Evolutionary conservation across 1,140 invertebrate genomes (phyloP), one percentile per base, ranked within the genome.

Genomic region (Laupala kohalensis): DNA sequence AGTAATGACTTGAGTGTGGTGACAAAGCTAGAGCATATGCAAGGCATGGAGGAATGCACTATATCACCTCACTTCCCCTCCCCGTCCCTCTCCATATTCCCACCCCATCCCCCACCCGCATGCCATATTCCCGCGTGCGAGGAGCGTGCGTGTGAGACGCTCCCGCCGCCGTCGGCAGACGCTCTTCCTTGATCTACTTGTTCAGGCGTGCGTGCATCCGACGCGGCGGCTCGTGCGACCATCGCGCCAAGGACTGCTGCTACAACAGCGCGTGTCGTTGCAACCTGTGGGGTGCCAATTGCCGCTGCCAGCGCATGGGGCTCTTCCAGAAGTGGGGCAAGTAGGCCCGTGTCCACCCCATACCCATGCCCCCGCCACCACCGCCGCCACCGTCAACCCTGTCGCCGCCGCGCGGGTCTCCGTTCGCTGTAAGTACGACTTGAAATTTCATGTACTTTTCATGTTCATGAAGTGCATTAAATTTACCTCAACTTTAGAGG

Each of bases 261-360:
- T 88, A 89, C 81, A 91, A 88, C 76, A 90, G 90, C 73, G 89
- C 91, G 25, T 95, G 93, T 83, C 86, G 92, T 62, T 95, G 93
- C 85, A 95, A 94, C 81, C 84, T 95, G 5, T 95, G 93, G 93
- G 92, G 92, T 25, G 89, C 90, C 76, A 95, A 95, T 82, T 95
- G 93, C 80, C 86, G 90, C 75, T 95, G 93, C 81, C 92, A 94
- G 80, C 87, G 92, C 74, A 89, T 91, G 85, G 93, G 93, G 63
- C 86, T 95, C 75, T 94, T 95, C 85, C 92, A 95, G 79, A 92
- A 93, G 81, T 93, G 92, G 92, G 92, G 92, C 76, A 78, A 78
- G 73, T 77, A 76, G 74, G 72, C 24, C 15, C 25, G 9, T 25
- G 64, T n/a, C n/a, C n/a, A n/a, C n/a, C n/a, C n/a, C n/a, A n/a